Base-by-base conservation (phyloP, 2,797 vertebrate genomes). In the Odontamblyopus lacepedii region DNA sequence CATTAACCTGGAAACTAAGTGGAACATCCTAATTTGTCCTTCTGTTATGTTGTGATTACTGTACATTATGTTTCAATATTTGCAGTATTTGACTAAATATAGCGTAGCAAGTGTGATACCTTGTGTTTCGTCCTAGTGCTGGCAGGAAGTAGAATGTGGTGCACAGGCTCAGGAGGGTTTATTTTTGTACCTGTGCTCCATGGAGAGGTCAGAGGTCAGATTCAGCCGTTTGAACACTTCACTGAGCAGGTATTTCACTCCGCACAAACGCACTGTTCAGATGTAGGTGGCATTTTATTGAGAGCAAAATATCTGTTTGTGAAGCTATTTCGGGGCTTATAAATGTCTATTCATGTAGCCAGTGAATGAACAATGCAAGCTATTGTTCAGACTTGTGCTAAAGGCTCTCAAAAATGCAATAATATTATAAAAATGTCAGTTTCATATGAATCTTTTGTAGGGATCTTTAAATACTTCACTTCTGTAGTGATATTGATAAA, bases 221-320 rank as follows among this genome's bases (percentile, higher is more conserved):
- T 65, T 73, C 75, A 77, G 72, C 38, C 41, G 32, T 44, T 8
- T 68, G 48, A 38, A 9, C 50, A 41, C 74, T 70, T 73, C 82
- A 74, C 75, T 5, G 44, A 61, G 74, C 73, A 84, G 83, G 84
- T 84, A 78, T 81, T 72, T 63, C 63, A 32, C 73, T 23, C 79
- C 78, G 75, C 80, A 55, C 18, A 75, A 38, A 70, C 53, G 3
- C 63, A 26, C 41, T 27, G 63, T 44, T 48, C 38, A 27, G 16
- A 50, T 66, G 13, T 65, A 7, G 23, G 18, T 65, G n/a, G 23
- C 23, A 48, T 48, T 63, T 35, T 16, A 8, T 16, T 16, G 30
- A 30, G 44, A 48, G 44, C 13, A 4, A 48, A 48, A 48, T 48
- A 9, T 38, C 8, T 51, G 5, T 51, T 51, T 19, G 50, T 55